A percentile compares a stretch with the other conserved stretches of the same genome.
phyloP scores from a whole-genome alignment of 2,113 vertebrate species.

The Chionodraco myersi region DNA sequence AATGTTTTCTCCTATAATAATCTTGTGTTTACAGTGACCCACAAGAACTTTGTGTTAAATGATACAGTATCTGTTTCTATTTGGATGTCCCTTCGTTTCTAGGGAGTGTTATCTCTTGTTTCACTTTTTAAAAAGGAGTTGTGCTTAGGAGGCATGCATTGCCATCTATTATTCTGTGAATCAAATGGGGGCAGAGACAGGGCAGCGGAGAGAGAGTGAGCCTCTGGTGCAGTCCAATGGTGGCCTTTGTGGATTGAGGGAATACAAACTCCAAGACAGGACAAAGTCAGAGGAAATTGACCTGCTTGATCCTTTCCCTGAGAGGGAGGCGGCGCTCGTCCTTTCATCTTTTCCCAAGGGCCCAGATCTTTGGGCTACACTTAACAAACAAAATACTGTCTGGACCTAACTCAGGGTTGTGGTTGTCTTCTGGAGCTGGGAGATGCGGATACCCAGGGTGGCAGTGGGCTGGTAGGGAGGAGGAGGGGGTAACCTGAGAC shows the following conservation, averaged over 20 bases:
- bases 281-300: conserved; percentile 87
- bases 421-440: conserved; percentile 65
- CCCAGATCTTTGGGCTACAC: conserved; percentile 81
- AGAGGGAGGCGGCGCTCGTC: conserved; percentile 74
- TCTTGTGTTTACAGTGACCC: conserved; percentile 73
- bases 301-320: conserved; percentile 84
- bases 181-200: conserved; percentile 80
- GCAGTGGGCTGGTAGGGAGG: conserved; percentile 73
- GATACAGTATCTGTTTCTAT: conserved; percentile 83
- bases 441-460: conserved; percentile 76
- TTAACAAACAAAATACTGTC: conserved; percentile 87
- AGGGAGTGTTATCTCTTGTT: conserved; percentile 84
- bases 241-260: conserved; percentile 82
- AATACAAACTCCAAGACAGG: conserved; percentile 83
- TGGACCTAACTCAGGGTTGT: conserved; percentile 70
- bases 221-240: conserved; percentile 77
- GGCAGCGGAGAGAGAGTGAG: conserved; percentile 72
- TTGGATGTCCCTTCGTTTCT: conserved; percentile 76
- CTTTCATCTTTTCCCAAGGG: conserved; percentile 84
- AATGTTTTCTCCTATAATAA: conserved; percentile 35
- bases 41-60: conserved; percentile 66
- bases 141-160: conserved; percentile 81
- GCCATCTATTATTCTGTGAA: conserved; percentile 85
- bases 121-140: conserved; percentile 81
- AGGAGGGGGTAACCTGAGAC: conserved; percentile 82